Evolutionary conservation across 2,888 invertebrate genomes (phyloP), one percentile per base, ranked within the genome.

Genomic region (Drosophila bunnanda): DNA sequence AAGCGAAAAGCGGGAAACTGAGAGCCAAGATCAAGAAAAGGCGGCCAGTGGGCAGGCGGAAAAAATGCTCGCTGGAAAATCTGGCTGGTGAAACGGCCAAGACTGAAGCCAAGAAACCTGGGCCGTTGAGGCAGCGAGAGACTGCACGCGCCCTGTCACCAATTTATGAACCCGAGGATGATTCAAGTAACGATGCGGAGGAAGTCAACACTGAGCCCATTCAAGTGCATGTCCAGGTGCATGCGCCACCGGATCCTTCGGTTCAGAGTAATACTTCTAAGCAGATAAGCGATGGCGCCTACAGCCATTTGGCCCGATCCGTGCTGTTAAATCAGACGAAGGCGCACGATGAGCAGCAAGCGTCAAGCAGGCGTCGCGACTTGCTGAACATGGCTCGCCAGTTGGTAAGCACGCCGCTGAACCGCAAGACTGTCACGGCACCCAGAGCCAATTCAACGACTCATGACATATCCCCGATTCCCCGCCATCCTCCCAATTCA

Each of bases 401-500:
- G 46, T 80, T 85, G 39, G 78, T 90, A 0, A 90, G 89, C 50
- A 92, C 92, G 0, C 92, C 92, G 1, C 52, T 89, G 32, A 82
- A 78, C 41, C 67, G 72, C 10, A 78, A 78, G 13, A 57, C 34
- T 13, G 34, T n/a, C 10, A 43, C 60, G 4, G 22, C 43, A 2
- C 39, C 28, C 2, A 28, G 9, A 4, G 13, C 32, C 0, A 67
- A 48, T 44, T 7, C 20, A 5, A 39, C 56, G 4, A 28, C 25
- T 12, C 20, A 43, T 3, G 48, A 46, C 12, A 54, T 86, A 13
- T 90, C 91, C 3, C 89, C 91, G 15, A 88, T 89, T 44, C 10
- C 44, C 0, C 12, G 41, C 3, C 57, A 17, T n/a, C 9, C 48
- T 4, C 8, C 34, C 7, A 25, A 13, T 32, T 22, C 56, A 13